Base-by-base conservation (phyloP, 1,140 invertebrate genomes). In the Drosophila sturtevanti region DNA sequence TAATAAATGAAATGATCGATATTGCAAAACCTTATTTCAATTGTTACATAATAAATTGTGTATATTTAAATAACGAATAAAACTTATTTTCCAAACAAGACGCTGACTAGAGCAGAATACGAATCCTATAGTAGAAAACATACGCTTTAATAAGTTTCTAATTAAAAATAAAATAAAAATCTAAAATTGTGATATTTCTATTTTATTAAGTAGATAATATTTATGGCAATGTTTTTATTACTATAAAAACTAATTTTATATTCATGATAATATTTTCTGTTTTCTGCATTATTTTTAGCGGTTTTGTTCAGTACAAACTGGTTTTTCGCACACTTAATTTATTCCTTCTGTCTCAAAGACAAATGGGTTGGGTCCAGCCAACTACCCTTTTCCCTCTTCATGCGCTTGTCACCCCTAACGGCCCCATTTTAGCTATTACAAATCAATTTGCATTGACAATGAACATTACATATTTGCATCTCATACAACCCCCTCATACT, bases 401-500 rank as follows among this genome's bases (percentile, higher is more conserved):
- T 21, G 4, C 0, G 11, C 16, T 21, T 2, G 0, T 48, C 41
- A 48, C 41, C 41, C 41, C 16, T 21, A 21, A 7, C 41, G 41
- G 58, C 31, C 16, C 24, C 5, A 31, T 65, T 59, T 68, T 37
- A 34, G 4, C 9, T 14, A 41, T 66, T 75, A 67, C 67, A 71
- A 77, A 77, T 77, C 55, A 52, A 77, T 77, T 77, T 71, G 73
- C 74, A 77, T 77, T 77, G 67, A 61, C 66, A 77, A 48, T 77
- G 73, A 48, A 48, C 41, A 48, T 48, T 48, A 77, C 64, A 55
- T 70, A 38, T 72, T 72, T 59, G 56, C 31, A 38, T 59, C 72
- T 60, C 65, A 35, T 63, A 68, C 60, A 55, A 6, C 6, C 6
- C 6, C 68, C 44, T 10, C 41, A 7, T 9, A 4, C 41, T 2